phyloP scores from a whole-genome alignment of 2,797 vertebrate species.

The Kryptopterus vitreolus region DNA sequence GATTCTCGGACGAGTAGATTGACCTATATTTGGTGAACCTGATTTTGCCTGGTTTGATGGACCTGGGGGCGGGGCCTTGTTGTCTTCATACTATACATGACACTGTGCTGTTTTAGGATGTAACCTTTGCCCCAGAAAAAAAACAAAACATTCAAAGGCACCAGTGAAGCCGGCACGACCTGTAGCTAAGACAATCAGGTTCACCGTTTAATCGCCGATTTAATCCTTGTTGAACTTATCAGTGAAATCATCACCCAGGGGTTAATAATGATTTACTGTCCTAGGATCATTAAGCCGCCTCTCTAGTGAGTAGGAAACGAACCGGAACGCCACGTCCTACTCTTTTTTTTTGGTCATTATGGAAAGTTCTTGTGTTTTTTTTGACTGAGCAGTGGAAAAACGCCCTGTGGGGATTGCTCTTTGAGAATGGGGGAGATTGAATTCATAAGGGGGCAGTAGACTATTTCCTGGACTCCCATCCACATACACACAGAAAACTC shows the following conservation, averaged over 20 bases:
- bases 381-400: conserved; percentile 26
- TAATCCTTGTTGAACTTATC: not conserved
- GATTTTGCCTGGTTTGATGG: not conserved
- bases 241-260: not conserved
- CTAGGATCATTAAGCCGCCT: not conserved
- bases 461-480: conserved; percentile 30
- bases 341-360: too few species aligned
- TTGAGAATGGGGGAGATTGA: conserved; percentile 19
- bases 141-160: not conserved
- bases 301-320: not conserved
- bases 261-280: too few species aligned
- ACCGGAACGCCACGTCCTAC: not conserved
- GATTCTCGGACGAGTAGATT: too few species aligned
- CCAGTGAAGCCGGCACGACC: not conserved
- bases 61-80: too few species aligned
- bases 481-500: conserved; percentile 18
- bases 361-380: conserved; percentile 10
- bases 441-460: conserved; percentile 28
- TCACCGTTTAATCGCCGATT: not conserved
- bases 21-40: too few species aligned
- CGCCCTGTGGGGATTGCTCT: conserved; percentile 48
- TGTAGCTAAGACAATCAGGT: not conserved
- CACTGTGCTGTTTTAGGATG: not conserved
- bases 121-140: not conserved
- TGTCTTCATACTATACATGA: not conserved